Evolutionary conservation across 2,888 invertebrate species (phyloP).

Genomic region (Troglohyphantes excavatus): DNA sequence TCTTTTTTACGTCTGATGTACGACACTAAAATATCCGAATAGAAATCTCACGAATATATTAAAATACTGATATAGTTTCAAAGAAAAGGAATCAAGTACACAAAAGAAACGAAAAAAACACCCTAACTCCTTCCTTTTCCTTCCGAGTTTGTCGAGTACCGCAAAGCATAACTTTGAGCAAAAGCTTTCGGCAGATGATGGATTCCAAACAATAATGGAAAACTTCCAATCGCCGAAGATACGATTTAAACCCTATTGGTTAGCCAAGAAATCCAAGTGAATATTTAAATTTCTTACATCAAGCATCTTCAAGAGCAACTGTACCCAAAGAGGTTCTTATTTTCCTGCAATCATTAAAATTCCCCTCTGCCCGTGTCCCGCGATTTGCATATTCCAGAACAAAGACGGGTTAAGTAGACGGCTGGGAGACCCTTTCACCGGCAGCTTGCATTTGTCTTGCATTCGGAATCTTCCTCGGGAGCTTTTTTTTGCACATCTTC

Average conservation of each 20-base stretch:
- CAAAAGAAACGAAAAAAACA: background rate
- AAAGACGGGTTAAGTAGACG: slow-evolving; percentile 78
- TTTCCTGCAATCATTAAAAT: slow-evolving; percentile 77
- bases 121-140: slow-evolving; percentile 4
- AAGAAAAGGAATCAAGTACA: background rate
- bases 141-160: slow-evolving; percentile 11
- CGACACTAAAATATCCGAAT: slow-evolving; percentile 8
- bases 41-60: slow-evolving; percentile 12
- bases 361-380: slow-evolving; percentile 73
- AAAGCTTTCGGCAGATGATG: slow-evolving; percentile 43
- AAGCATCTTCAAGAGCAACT: slow-evolving; percentile 72
- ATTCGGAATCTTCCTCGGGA: slow-evolving; percentile 53
- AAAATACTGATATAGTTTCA: background rate
- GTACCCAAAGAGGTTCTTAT: slow-evolving; percentile 72
- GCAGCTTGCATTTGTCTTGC: slow-evolving; percentile 77
- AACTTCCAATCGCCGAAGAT: slow-evolving; percentile 73
- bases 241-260: slow-evolving; percentile 76
- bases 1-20: background rate
- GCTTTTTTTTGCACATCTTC: slow-evolving; percentile 60
- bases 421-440: slow-evolving; percentile 74
- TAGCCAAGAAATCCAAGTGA: slow-evolving; percentile 71
- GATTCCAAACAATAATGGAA: slow-evolving; percentile 69
- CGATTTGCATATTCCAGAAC: slow-evolving; percentile 78
- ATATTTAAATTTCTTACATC: slow-evolving; percentile 77
- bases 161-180: slow-evolving; percentile 3